phyloP scores from a whole-genome alignment of 2,888 invertebrate genomes.

The Rambutsinella grinnellia region DNA sequence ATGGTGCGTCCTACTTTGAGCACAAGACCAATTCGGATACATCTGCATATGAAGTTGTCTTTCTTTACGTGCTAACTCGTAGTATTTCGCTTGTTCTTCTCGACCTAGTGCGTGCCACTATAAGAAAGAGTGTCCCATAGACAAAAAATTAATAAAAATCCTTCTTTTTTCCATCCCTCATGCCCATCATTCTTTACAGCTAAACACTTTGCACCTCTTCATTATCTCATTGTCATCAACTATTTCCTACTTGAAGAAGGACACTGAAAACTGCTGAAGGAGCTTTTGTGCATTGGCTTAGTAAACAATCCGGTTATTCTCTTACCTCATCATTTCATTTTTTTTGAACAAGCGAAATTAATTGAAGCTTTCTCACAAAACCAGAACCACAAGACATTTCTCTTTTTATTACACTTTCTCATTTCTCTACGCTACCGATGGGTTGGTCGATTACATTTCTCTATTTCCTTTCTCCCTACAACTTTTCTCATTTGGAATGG shows the following conservation, averaged over 20 bases:
- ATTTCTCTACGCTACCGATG: conserved; percentile 65
- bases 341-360: conserved; percentile 63
- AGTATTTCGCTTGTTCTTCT: conserved; percentile 99
- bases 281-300: conserved; percentile 65
- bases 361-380: too few relatives aligned
- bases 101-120: conserved; percentile 99
- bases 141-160: conserved; percentile 43
- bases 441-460: conserved; percentile 59
- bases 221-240: conserved; percentile 30
- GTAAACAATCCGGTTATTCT: conserved; percentile 12
- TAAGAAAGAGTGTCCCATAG: conserved; percentile 66
- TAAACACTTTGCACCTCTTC: conserved; percentile 66
- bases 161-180: conserved; percentile 24
- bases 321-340: neutral
- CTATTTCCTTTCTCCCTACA: neutral
- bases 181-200: conserved; percentile 40
- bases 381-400: too few relatives aligned
- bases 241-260: conserved; percentile 17
- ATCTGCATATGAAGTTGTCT: conserved; percentile 99
- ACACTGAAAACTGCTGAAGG: conserved; percentile 65
- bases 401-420: too few relatives aligned
- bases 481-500: neutral
- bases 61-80: conserved; percentile 99
- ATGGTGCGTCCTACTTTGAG: conserved; percentile 98
- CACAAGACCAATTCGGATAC: conserved; percentile 99